phyloP scores from a whole-genome alignment of 1,140 invertebrate genomes.

The Rhopalosiphum padi region DNA sequence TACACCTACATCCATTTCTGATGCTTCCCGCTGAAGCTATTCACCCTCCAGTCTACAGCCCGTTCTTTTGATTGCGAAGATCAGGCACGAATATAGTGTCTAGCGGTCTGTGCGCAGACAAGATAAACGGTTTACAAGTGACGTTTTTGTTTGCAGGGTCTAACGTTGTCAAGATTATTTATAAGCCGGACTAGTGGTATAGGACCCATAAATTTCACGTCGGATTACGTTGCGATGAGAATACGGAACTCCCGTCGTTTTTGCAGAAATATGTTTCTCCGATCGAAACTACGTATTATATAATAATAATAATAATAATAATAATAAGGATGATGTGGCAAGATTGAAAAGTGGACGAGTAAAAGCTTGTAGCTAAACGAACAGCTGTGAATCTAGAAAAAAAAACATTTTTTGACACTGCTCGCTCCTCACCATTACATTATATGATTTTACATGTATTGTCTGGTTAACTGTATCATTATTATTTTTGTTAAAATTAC shows the following conservation, averaged over 20 bases:
- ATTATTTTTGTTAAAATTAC: not conserved
- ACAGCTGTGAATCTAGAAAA: not conserved
- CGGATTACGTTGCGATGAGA: not conserved
- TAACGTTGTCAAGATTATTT: not conserved
- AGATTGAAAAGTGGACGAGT: not conserved
- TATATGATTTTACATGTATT: not conserved
- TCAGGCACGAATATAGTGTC: not conserved
- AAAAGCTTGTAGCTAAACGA: not conserved
- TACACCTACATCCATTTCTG: not conserved
- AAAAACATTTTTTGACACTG: not conserved
- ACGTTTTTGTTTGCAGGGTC: not conserved
- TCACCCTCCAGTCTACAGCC: not conserved
- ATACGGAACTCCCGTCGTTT: not conserved
- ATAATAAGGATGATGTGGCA: not conserved
- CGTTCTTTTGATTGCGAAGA: not conserved
- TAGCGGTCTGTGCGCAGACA: not conserved
- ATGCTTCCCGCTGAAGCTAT: not conserved
- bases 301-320: not conserved
- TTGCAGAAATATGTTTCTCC: not conserved
- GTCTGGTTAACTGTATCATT: not conserved
- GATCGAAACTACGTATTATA: not conserved
- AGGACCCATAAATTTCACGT: conserved; percentile 3
- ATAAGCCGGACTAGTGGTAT: not conserved
- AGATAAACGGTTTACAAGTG: not conserved
- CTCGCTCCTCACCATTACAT: too few species aligned